Percentiles rank a stretch among this genome's conserved stretches.
These are phyloP conservation scores for Vespertilio murinus DNA, from an alignment of 2,797 vertebrate genomes.

Conservation along the genomic window DNA sequence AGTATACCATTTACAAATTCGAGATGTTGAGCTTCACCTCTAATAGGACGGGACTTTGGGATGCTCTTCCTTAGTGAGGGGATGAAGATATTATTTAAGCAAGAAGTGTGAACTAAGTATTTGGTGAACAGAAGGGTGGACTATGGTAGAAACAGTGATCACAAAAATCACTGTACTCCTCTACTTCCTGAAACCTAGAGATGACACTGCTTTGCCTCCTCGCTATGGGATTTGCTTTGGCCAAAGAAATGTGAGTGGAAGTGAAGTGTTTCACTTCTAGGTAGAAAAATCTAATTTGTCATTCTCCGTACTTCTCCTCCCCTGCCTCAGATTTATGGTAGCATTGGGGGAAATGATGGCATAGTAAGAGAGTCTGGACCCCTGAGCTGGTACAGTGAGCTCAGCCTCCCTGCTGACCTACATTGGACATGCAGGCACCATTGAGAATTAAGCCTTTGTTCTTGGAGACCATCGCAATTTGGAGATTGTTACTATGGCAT, in stretches of 20 bases:
- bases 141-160: not conserved
- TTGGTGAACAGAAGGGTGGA: not conserved
- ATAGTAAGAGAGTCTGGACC: not conserved
- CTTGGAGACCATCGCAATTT: not conserved
- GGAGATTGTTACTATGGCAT: not conserved
- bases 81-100: not conserved
- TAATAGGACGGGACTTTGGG: not conserved
- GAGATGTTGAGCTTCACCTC: not conserved
- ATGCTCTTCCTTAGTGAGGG: not conserved
- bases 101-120: not conserved
- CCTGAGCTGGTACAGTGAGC: not conserved
- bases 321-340: not conserved
- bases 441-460: not conserved
- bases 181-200: not conserved
- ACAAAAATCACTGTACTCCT: not conserved
- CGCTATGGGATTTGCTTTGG: not conserved
- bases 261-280: not conserved
- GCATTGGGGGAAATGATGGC: not conserved
- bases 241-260: not conserved
- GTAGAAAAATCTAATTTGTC: conserved; percentile 20
- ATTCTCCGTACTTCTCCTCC: not conserved
- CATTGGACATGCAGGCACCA: not conserved
- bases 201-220: not conserved
- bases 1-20: not conserved
- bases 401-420: not conserved